These are phyloP conservation scores for Amphiprion percula DNA, from an alignment of 2,113 vertebrate genomes.

Conservation along the genomic window DNA sequence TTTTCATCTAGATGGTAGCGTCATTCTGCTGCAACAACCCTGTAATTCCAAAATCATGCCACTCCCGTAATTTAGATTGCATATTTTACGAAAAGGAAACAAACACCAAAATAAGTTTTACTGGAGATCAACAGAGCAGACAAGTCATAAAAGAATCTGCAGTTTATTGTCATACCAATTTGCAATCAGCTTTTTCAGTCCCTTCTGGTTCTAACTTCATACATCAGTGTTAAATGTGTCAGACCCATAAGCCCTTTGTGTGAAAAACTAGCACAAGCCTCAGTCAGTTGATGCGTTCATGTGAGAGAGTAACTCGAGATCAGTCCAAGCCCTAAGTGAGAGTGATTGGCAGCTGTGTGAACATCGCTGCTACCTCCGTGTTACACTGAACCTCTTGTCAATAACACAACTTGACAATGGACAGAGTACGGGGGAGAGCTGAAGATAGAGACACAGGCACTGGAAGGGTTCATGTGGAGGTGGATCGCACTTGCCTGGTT, in stretches of 20 bases:
- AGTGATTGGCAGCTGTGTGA: constrained; percentile 59
- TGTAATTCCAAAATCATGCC: background rate
- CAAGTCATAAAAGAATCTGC: background rate
- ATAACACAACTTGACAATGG: constrained; percentile 34
- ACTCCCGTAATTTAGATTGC: constrained; percentile 21
- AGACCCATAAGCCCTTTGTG: background rate
- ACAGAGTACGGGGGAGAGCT: background rate
- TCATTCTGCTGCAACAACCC: background rate
- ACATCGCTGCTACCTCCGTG: constrained; percentile 27
- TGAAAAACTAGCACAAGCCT: constrained; percentile 14
- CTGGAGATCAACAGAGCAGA: constrained; percentile 4
- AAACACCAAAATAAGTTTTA: constrained; percentile 14
- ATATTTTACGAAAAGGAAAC: constrained; percentile 22
- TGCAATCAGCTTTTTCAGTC: constrained; percentile 21
- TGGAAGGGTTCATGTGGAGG: constrained; percentile 1
- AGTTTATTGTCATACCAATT: constrained; percentile 22
- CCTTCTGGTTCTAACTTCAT: constrained; percentile 7
- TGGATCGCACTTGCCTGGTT: constrained; percentile 1
- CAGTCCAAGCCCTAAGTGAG: constrained; percentile 15
- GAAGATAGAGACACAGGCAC: constrained; percentile 5
- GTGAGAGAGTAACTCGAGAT: constrained; percentile 54
- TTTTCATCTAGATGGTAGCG: background rate
- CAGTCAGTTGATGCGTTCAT: constrained; percentile 42
- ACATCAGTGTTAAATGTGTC: constrained; percentile 15
- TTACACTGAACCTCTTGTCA: constrained; percentile 41